Base-by-base conservation (phyloP, 2,888 invertebrate species). In the Polydrusus tereticollis region DNA sequence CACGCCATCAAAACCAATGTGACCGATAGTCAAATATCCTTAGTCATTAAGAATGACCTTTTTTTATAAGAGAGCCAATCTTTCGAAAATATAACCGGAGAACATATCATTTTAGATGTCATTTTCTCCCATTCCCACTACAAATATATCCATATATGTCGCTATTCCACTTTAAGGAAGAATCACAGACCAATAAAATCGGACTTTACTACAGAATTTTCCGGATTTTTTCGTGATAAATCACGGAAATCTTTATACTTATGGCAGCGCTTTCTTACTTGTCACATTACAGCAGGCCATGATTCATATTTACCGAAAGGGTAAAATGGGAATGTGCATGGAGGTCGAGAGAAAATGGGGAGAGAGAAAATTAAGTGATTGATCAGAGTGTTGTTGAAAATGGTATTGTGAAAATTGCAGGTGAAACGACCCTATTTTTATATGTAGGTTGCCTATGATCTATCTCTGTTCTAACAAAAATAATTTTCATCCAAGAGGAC, bases 171-270 rank as follows among this genome's bases (percentile, higher is more conserved):
- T 74, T 67, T 71, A 71, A 74, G 74, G 68, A 74, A 74, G 70
- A 74, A 74, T 74, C 70, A 74, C 67, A 63, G 74, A 72, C 74
- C 74, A 71, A 74, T 74, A 74, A 74, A 74, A 74, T 72, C 74
- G 69, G 71, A 74, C 71, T 74, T 74, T 74, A 67, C 72, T 69
- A 68, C 69, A 65, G 73, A 69, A 69, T 65, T 73, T 69, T 62
- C 58, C 52, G 73, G 73, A 70, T 73, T 73, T 73, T 69, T 69
- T 70, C 69, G 73, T 73, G 69, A 73, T 73, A 73, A 73, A 73
- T 73, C 73, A 73, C 69, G 50, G 50, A 73, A 73, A 73, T 73
- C 69, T 73, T 73, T 73, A 73, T 69, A 73, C 64, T 69, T 73
- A 73, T 65, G 73, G 73, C 69, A 23, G 64, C 38, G 69, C 73